These are phyloP conservation scores for Lacanobia wlatinum DNA, from an alignment of 2,888 invertebrate species.

Conservation along the genomic window DNA sequence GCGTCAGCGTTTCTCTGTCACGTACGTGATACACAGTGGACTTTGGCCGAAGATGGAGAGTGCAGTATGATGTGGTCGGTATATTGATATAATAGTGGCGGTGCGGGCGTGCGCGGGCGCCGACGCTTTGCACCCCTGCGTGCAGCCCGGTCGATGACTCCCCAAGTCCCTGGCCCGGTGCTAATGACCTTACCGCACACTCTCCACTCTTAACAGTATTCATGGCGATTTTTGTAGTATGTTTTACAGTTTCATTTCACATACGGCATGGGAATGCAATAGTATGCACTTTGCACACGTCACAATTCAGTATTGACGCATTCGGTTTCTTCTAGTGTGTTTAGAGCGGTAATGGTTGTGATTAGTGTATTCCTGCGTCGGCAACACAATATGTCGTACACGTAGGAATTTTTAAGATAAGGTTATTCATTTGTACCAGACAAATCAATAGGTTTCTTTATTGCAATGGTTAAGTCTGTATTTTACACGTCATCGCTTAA, in stretches of 20 bases:
- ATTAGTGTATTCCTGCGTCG: slow-evolving; percentile 17
- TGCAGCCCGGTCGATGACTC: slow-evolving; percentile 86
- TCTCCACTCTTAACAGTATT: slow-evolving; percentile 76
- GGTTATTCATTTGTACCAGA: slow-evolving; percentile 21
- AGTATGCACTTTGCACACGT: background rate
- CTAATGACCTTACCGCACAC: slow-evolving; percentile 82
- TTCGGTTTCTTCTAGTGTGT: slow-evolving; percentile 25
- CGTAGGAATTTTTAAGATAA: background rate
- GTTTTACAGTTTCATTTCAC: slow-evolving; percentile 41
- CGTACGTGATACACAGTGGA: slow-evolving; percentile 58
- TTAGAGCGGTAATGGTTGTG: slow-evolving; percentile 15
- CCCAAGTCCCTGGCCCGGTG: slow-evolving; percentile 79
- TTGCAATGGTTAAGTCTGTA: slow-evolving; percentile 20
- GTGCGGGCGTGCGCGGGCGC: slow-evolving; percentile 67
- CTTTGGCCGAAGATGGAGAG: slow-evolving; percentile 55
- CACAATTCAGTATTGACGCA: slow-evolving; percentile 20
- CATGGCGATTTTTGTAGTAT: slow-evolving; percentile 75
- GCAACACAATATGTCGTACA: slow-evolving; percentile 21
- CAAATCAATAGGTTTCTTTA: slow-evolving; percentile 28
- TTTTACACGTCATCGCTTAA: slow-evolving; percentile 9
- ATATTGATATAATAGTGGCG: slow-evolving; percentile 59
- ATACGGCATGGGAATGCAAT: slow-evolving; percentile 6
- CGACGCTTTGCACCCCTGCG: slow-evolving; percentile 77
- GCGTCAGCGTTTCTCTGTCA: slow-evolving; percentile 63
- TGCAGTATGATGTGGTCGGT: slow-evolving; percentile 49